A percentile compares a stretch with the other conserved stretches of the same genome.
Conservation (phyloP, 1,140 invertebrate genomes). For the Neodiprion fabricii region DNA sequence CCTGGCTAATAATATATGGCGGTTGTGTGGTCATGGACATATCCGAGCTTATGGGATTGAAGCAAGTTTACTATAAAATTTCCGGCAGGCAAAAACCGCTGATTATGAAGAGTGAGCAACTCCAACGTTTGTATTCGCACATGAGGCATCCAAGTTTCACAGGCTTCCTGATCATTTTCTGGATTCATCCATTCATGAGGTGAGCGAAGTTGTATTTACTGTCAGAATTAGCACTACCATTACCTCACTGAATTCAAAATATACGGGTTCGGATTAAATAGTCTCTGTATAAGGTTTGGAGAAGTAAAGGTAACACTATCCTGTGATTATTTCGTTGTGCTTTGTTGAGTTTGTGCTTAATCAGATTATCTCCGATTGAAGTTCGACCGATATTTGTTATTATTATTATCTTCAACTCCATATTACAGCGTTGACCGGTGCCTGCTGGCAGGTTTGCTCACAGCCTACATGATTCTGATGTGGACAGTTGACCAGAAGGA, state of each 20-base stretch:
- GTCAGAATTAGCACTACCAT: background rate
- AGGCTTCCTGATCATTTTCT: constrained; percentile 62
- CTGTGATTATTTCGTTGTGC: background rate
- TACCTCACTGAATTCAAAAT: background rate
- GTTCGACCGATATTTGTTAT: background rate
- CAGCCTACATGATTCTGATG: constrained; percentile 61
- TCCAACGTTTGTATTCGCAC: constrained; percentile 57
- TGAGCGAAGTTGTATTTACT: constrained; percentile 36
- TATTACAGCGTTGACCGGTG: constrained; percentile 62
- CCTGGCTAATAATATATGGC: constrained; percentile 68
- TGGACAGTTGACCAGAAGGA: constrained; percentile 63
- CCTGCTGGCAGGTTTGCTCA: constrained; percentile 55
- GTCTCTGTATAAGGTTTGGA: too few relatives aligned
- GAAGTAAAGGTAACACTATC: too few relatives aligned
- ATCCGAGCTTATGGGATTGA: constrained; percentile 66
- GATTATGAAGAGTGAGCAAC: constrained; percentile 55
- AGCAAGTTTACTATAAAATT: constrained; percentile 65
- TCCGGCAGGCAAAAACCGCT: constrained; percentile 55
- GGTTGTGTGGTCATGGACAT: constrained; percentile 70
- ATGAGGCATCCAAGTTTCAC: constrained; percentile 67
- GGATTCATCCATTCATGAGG: constrained; percentile 65
- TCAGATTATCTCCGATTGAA: background rate
- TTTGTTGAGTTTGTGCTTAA: constrained; percentile 1
- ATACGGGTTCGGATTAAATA: background rate
- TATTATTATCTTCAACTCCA: constrained; percentile 27